Evolutionary conservation across 2,113 vertebrate species (phyloP).

Genomic region (Zapus hudsonius): DNA sequence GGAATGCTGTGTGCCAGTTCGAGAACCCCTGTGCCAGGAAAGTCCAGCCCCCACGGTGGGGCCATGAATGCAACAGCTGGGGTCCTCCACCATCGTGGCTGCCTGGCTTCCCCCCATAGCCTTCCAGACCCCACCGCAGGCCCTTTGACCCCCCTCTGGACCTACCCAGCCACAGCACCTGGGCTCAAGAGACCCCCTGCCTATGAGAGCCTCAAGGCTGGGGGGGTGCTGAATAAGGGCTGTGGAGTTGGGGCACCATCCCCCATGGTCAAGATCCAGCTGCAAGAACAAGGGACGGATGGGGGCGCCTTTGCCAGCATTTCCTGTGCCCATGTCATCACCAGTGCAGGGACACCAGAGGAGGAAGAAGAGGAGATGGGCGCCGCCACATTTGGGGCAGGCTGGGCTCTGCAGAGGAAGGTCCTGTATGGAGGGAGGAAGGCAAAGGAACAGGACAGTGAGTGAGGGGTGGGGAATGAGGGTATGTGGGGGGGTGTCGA

Average conservation of each 20-base stretch:
- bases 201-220: constrained; percentile 90
- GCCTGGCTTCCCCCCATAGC: constrained; percentile 83
- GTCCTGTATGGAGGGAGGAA: constrained; percentile 89
- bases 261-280: constrained; percentile 80
- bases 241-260: constrained; percentile 63
- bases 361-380: constrained; percentile 72
- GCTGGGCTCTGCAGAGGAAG: constrained; percentile 92
- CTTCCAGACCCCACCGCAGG: constrained; percentile 85
- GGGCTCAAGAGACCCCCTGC: constrained; percentile 93
- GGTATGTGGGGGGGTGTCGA: not conserved
- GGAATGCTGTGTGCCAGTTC: constrained; percentile 81
- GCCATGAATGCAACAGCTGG: constrained; percentile 67
- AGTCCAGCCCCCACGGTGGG: constrained; percentile 66
- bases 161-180: constrained; percentile 90
- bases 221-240: constrained; percentile 81
- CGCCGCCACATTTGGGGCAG: constrained; percentile 74
- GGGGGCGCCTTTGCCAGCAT: constrained; percentile 78
- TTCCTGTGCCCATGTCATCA: constrained; percentile 78
- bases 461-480: constrained; percentile 74
- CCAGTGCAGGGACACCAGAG: constrained; percentile 76
- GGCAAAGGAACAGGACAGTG: constrained; percentile 91
- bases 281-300: constrained; percentile 77
- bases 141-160: constrained; percentile 88
- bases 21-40: constrained; percentile 57
- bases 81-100: constrained; percentile 85